These are phyloP conservation scores for Enteromius anoplus DNA, from an alignment of 2,797 vertebrate genomes.

Conservation along the genomic window DNA sequence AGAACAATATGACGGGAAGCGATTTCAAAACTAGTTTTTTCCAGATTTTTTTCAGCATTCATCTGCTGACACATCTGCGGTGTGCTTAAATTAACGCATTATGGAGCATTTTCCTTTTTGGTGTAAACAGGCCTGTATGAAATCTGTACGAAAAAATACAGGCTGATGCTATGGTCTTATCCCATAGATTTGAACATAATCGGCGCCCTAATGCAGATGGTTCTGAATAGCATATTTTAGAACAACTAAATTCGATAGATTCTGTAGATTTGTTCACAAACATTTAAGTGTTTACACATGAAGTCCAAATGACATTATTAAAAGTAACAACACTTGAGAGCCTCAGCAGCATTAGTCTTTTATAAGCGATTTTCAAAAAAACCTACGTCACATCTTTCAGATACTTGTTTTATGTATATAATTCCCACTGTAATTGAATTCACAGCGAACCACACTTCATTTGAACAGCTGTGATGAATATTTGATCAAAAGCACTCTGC, in stretches of 20 bases:
- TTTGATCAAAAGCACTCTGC: constrained; percentile 44
- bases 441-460: constrained; percentile 33
- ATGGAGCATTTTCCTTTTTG: too few species aligned
- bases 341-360: background rate
- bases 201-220: background rate
- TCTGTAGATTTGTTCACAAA: background rate
- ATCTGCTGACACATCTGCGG: too few species aligned
- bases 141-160: too few species aligned
- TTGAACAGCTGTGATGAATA: constrained; percentile 29
- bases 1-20: too few species aligned
- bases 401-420: background rate
- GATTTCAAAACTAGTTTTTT: too few species aligned
- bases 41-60: too few species aligned
- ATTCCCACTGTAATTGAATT: constrained; percentile 30
- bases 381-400: background rate
- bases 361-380: background rate
- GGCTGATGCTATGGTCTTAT: too few species aligned
- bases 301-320: background rate
- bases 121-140: too few species aligned
- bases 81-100: too few species aligned
- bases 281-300: background rate
- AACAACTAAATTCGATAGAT: background rate
- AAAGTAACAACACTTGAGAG: background rate
- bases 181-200: too few species aligned
- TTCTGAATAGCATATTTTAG: background rate